Percentiles rank a stretch among this genome's conserved stretches.
Conservation (phyloP, 2,113 vertebrate species). For the Ginglymostoma cirratum region DNA sequence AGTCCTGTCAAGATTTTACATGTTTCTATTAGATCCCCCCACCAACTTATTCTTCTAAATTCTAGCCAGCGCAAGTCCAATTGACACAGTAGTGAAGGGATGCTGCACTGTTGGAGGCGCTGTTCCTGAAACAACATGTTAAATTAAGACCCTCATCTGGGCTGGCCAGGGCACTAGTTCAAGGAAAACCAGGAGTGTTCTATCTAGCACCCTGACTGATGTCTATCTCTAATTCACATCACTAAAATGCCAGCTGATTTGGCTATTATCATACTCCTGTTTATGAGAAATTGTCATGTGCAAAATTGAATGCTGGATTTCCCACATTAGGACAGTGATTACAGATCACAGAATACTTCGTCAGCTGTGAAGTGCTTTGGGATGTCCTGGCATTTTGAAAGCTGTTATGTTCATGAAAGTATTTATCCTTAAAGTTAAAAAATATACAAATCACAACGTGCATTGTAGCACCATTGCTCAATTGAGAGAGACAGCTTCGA, state of each 20-base stretch:
- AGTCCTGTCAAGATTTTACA: too few species aligned
- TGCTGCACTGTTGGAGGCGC: background rate
- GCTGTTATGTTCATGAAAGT: background rate
- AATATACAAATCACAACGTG: background rate
- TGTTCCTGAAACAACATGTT: background rate
- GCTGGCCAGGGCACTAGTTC: background rate
- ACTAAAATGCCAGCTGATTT: background rate
- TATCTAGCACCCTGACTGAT: background rate
- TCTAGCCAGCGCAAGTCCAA: too few species aligned
- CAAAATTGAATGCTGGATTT: background rate
- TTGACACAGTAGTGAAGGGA: background rate
- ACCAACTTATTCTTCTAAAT: too few species aligned
- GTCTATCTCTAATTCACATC: background rate
- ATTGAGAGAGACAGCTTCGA: background rate
- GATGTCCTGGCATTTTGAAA: background rate
- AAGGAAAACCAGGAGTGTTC: background rate
- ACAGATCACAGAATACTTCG: background rate
- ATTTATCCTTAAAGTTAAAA: background rate
- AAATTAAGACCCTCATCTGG: background rate
- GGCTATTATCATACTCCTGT: background rate
- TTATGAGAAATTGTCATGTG: background rate
- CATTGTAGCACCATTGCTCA: background rate
- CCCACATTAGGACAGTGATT: background rate
- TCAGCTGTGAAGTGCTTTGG: background rate
- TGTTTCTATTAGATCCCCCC: too few species aligned